These are phyloP conservation scores for Nestor notabilis DNA, from an alignment of 2,113 vertebrate species.

Conservation along the genomic window DNA sequence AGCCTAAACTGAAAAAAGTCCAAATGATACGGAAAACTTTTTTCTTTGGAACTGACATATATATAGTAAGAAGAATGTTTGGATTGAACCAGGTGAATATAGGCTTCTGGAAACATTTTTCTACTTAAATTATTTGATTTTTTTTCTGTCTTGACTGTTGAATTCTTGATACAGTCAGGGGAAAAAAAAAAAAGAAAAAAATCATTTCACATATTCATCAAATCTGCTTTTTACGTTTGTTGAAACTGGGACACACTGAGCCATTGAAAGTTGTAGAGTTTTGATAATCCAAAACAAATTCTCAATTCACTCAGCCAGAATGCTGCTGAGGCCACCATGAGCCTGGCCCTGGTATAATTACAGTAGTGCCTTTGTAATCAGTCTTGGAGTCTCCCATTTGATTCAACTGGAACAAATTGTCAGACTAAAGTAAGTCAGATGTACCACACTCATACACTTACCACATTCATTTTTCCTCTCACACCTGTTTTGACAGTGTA, in stretches of 20 bases:
- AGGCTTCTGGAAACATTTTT: not conserved
- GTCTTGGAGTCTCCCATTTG: not conserved
- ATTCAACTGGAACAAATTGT: not conserved
- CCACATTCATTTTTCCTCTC: not conserved
- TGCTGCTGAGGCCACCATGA: not conserved
- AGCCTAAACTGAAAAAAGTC: not conserved
- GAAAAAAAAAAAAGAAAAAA: not conserved
- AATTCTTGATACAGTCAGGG: not conserved
- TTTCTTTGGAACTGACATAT: not conserved
- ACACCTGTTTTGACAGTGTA: not conserved
- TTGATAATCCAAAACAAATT: conserved; percentile 23
- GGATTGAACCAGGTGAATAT: not conserved
- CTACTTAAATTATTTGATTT: not conserved
- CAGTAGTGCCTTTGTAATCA: not conserved
- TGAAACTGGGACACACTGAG: not conserved
- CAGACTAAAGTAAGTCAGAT: not conserved
- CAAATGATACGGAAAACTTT: not conserved
- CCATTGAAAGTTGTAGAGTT: not conserved
- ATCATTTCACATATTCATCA: not conserved
- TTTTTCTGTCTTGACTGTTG: not conserved
- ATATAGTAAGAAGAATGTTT: not conserved
- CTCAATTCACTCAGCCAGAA: conserved; percentile 3
- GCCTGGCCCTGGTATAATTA: not conserved
- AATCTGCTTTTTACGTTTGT: not conserved
- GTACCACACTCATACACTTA: not conserved